Evolutionary conservation across 2,113 vertebrate genomes (phyloP).

Genomic region (Phocoena phocoena): DNA sequence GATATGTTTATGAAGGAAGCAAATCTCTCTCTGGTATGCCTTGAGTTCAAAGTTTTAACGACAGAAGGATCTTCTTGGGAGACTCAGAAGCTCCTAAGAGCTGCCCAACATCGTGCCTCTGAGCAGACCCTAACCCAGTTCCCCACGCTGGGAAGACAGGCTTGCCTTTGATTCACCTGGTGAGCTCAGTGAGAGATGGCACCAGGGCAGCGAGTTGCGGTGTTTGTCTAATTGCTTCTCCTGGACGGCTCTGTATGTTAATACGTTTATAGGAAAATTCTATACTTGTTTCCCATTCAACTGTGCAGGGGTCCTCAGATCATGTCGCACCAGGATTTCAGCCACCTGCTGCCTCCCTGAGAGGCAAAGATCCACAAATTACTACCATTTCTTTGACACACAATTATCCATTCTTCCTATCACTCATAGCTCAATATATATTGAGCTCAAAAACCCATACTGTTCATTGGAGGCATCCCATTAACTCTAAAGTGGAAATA

Average conservation of each 20-base stretch:
- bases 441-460: background rate
- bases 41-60: no score
- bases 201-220: fast-evolving
- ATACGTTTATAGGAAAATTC: background rate
- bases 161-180: background rate
- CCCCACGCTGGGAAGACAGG: background rate
- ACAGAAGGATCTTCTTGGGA: no score
- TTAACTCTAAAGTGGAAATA: background rate
- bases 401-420: background rate
- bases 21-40: no score
- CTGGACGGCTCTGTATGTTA: no score
- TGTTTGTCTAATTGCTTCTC: no score
- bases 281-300: background rate
- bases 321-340: background rate
- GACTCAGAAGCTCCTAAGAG: no score
- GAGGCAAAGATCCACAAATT: background rate
- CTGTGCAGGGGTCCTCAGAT: background rate
- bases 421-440: background rate
- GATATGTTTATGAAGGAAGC: no score
- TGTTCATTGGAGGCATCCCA: background rate
- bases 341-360: background rate
- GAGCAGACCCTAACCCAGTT: background rate
- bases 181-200: no score
- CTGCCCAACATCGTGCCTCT: no score
- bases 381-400: background rate